Evolutionary conservation across 2,797 vertebrate genomes (phyloP).

Genomic region (Tragelaphus oryx): DNA sequence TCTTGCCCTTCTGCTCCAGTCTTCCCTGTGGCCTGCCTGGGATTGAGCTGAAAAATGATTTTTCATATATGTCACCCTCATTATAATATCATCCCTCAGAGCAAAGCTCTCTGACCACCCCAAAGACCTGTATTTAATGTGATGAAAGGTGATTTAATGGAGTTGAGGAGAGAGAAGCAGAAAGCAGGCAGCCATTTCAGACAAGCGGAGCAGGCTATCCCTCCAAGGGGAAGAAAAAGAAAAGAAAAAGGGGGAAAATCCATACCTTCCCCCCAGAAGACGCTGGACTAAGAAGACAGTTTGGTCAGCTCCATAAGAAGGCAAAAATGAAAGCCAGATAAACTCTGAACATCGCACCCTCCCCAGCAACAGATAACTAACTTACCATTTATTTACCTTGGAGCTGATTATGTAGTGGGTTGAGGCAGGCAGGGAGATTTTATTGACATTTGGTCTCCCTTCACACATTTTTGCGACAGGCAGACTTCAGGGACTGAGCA

Average conservation of each 20-base stretch:
- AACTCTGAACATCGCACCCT: conserved; percentile 39
- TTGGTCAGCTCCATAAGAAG: conserved; percentile 45
- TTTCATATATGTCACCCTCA: conserved; percentile 64
- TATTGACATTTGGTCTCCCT: conserved; percentile 78
- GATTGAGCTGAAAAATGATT: conserved; percentile 69
- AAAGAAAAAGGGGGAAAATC: neutral
- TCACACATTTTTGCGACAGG: conserved; percentile 76
- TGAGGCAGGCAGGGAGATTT: conserved; percentile 72
- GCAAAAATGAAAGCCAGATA: conserved; percentile 11
- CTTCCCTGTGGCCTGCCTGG: conserved; percentile 33
- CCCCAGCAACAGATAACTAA: conserved; percentile 51
- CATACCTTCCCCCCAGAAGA: neutral
- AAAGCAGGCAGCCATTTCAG: conserved; percentile 54
- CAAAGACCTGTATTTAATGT: conserved; percentile 70
- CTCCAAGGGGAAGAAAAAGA: conserved; percentile 27
- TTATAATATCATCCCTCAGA: conserved; percentile 70
- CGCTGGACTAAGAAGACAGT: conserved; percentile 5
- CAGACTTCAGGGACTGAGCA: conserved; percentile 67
- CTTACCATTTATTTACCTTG: conserved; percentile 70
- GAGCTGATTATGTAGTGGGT: conserved; percentile 67
- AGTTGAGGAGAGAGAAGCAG: conserved; percentile 57
- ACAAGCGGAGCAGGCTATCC: conserved; percentile 35
- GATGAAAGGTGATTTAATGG: conserved; percentile 74
- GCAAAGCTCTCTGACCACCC: conserved; percentile 63
- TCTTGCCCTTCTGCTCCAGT: neutral